Evolutionary conservation across 2,888 invertebrate species (phyloP).

Genomic region (Galeruca laticollis): DNA sequence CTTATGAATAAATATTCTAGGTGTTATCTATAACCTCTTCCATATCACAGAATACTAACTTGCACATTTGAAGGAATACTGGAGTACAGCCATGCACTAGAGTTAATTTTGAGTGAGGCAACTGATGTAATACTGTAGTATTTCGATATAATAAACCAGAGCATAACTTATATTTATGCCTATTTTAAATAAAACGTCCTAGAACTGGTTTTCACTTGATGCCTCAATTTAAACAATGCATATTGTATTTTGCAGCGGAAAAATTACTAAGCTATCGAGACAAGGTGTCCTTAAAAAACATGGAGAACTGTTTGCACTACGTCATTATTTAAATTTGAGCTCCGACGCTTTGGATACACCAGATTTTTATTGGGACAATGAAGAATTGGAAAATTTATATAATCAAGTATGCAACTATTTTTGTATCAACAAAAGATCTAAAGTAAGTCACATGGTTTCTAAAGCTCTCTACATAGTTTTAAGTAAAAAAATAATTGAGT

Average conservation of each 20-base stretch:
- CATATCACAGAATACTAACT: too few relatives aligned
- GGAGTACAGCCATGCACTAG: too few relatives aligned
- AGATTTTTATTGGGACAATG: slow-evolving; percentile 98
- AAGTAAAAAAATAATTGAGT: too few relatives aligned
- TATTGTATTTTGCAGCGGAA: slow-evolving; percentile 67
- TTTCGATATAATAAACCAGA: too few relatives aligned
- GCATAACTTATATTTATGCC: too few relatives aligned
- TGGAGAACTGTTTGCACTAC: slow-evolving; percentile 89
- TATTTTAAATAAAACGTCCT: too few relatives aligned
- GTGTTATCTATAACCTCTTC: too few relatives aligned
- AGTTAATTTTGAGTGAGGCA: too few relatives aligned
- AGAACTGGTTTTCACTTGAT: too few relatives aligned
- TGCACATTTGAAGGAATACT: too few relatives aligned
- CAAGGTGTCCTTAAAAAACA: slow-evolving; percentile 81
- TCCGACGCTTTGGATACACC: slow-evolving; percentile 95
- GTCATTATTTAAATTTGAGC: slow-evolving; percentile 92
- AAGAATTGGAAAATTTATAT: slow-evolving; percentile 88
- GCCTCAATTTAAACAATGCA: not conserved
- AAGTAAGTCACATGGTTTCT: slow-evolving; percentile 68
- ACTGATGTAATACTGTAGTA: too few relatives aligned
- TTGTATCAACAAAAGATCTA: slow-evolving; percentile 85
- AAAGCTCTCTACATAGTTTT: not conserved
- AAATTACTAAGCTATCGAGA: slow-evolving; percentile 77
- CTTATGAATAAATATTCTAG: too few relatives aligned
- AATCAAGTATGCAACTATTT: slow-evolving; percentile 86